Conservation (phyloP, 1,140 invertebrate genomes). For the Brachionus calyciflorus region DNA sequence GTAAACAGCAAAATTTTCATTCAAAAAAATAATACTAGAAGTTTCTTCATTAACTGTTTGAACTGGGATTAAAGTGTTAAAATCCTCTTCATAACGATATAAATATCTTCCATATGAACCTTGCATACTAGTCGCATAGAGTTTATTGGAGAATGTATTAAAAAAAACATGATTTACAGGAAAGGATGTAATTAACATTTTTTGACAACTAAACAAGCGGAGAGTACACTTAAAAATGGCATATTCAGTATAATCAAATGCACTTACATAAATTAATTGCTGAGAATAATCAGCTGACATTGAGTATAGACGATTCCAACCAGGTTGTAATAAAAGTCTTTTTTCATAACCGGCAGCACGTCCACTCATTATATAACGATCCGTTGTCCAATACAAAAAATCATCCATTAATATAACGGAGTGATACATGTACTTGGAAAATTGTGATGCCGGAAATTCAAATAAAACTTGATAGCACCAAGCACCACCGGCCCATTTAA, state of each 20-base stretch:
- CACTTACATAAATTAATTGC: slow-evolving; percentile 9
- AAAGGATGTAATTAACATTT: background rate
- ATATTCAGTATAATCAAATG: slow-evolving; percentile 32
- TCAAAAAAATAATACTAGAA: slow-evolving; percentile 33
- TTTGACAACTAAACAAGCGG: slow-evolving; percentile 11
- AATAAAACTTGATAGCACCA: slow-evolving; percentile 44
- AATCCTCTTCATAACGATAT: slow-evolving; percentile 28
- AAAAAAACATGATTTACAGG: slow-evolving; percentile 17
- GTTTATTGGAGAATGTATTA: slow-evolving; percentile 11
- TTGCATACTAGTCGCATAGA: slow-evolving; percentile 23
- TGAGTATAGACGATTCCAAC: slow-evolving; percentile 38
- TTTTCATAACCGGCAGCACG: slow-evolving; percentile 39
- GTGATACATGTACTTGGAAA: slow-evolving; percentile 44
- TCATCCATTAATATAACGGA: slow-evolving; percentile 34
- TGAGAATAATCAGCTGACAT: slow-evolving; percentile 10
- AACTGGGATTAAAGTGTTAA: background rate
- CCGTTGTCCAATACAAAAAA: slow-evolving; percentile 45
- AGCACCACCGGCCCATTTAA: slow-evolving; percentile 35
- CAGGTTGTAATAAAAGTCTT: slow-evolving; percentile 23
- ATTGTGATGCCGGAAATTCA: slow-evolving; percentile 42
- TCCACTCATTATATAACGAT: slow-evolving; percentile 39
- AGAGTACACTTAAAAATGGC: slow-evolving; percentile 33
- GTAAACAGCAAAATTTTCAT: slow-evolving; percentile 19
- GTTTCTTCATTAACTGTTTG: background rate
- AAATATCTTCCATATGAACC: background rate